Conservation (phyloP, 2,113 vertebrate species). For the Vulpes ferrilata region DNA sequence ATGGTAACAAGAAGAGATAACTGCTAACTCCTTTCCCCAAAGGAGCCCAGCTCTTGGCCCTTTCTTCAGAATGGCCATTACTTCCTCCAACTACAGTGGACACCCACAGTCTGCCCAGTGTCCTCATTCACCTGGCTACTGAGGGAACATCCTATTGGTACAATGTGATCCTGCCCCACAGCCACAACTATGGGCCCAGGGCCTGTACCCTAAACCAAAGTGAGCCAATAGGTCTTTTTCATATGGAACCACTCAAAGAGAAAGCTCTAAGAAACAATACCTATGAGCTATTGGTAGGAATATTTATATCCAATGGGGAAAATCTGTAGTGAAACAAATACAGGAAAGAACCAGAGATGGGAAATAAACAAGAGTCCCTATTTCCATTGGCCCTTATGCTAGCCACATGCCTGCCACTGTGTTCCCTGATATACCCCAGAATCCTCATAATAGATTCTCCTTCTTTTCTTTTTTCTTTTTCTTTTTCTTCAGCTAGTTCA, state of each 20-base stretch:
- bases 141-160: not conserved
- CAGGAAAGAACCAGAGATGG: not conserved
- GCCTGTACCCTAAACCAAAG: not conserved
- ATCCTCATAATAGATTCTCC: not conserved
- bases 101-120: not conserved
- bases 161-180: not conserved
- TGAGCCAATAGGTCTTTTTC: not conserved
- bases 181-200: accelerated
- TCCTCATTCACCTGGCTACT: not conserved
- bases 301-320: not conserved
- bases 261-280: not conserved
- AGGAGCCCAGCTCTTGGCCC: not conserved
- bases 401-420: not conserved
- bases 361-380: not conserved
- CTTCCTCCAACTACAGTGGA: not conserved
- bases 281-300: not conserved
- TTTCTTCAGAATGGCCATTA: not conserved
- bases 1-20: not conserved
- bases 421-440: not conserved
- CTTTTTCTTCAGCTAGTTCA: not conserved
- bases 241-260: not conserved
- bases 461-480: not conserved
- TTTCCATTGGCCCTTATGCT: not conserved
- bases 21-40: not conserved
- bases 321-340: not conserved